phyloP scores from a whole-genome alignment of 2,797 vertebrate species.

The Melanotaenia pygmaea region DNA sequence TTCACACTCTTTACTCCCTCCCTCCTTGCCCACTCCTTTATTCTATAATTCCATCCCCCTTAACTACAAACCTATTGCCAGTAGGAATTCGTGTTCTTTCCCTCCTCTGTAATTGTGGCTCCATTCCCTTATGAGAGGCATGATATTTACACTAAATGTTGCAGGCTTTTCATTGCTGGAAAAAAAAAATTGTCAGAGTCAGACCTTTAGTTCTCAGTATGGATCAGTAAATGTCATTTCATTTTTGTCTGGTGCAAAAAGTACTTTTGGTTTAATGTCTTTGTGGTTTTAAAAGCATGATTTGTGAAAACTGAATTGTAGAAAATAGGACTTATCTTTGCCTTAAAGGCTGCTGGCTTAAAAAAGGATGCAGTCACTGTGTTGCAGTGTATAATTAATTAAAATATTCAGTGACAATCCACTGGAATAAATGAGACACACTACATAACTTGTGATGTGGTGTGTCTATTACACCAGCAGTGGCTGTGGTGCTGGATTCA shows the following conservation, averaged over 20 bases:
- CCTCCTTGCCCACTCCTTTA: slow-evolving; percentile 50
- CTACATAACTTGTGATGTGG: slow-evolving; percentile 74
- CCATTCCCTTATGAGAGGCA: slow-evolving; percentile 46
- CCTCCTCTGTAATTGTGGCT: slow-evolving; percentile 67
- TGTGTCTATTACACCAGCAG: slow-evolving; percentile 66
- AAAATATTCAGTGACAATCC: slow-evolving; percentile 36
- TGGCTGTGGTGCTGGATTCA: slow-evolving; percentile 58
- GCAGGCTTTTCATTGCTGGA: slow-evolving; percentile 23
- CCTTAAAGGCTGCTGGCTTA: slow-evolving; percentile 14
- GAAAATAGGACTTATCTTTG: slow-evolving; percentile 7
- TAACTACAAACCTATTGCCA: slow-evolving; percentile 66
- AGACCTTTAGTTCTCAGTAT: neutral
- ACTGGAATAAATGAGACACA: slow-evolving; percentile 64
- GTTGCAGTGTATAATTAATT: slow-evolving; percentile 40
- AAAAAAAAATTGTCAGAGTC: slow-evolving; percentile 19
- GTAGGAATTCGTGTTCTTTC: slow-evolving; percentile 71
- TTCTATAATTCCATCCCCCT: slow-evolving; percentile 65
- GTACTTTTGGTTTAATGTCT: neutral
- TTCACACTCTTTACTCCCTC: slow-evolving; percentile 65
- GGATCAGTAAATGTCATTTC: slow-evolving; percentile 2
- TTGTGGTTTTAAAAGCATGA: slow-evolving; percentile 6
- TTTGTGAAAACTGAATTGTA: slow-evolving; percentile 1
- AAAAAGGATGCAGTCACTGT: slow-evolving; percentile 36
- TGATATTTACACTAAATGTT: slow-evolving; percentile 60
- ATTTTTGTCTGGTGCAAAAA: neutral